These are phyloP conservation scores for Lota lota DNA, from an alignment of 2,113 vertebrate species.

Conservation along the genomic window DNA sequence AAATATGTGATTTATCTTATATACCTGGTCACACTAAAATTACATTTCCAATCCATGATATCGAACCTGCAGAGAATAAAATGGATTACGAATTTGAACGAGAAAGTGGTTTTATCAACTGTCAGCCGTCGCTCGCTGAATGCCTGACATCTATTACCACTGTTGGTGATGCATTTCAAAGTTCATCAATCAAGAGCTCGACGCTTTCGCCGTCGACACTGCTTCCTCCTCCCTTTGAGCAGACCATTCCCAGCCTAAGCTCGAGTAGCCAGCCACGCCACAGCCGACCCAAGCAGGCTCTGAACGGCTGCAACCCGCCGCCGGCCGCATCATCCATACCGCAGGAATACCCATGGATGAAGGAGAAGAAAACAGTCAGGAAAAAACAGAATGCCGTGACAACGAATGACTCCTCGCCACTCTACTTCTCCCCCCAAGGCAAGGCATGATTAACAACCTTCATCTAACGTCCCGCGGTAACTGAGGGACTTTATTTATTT, in stretches of 20 bases:
- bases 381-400: slow-evolving; percentile 75
- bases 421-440: slow-evolving; percentile 94
- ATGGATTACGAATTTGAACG: slow-evolving; percentile 99
- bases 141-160: slow-evolving; percentile 99
- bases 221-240: slow-evolving; percentile 98
- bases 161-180: slow-evolving; percentile 99
- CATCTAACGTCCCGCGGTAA: slow-evolving; percentile 3
- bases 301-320: slow-evolving; percentile 80
- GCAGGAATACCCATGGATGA: slow-evolving; percentile 97
- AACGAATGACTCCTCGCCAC: slow-evolving; percentile 75
- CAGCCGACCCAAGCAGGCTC: slow-evolving; percentile 85
- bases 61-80: slow-evolving; percentile 88
- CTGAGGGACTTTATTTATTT: not conserved
- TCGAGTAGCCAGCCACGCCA: slow-evolving; percentile 89
- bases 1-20: slow-evolving; percentile 19
- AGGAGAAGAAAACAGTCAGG: slow-evolving; percentile 95
- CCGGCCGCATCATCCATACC: slow-evolving; percentile 78
- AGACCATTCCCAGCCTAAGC: slow-evolving; percentile 92
- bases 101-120: slow-evolving; percentile 99
- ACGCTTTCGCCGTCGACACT: slow-evolving; percentile 96
- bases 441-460: slow-evolving; percentile 77
- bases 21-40: slow-evolving; percentile 4
- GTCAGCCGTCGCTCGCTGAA: slow-evolving; percentile 99
- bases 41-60: slow-evolving; percentile 77
- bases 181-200: slow-evolving; percentile 99